Percentiles rank a stretch among this genome's conserved stretches.
Conservation (phyloP, 2,113 vertebrate genomes). For the Albula glossodonta region DNA sequence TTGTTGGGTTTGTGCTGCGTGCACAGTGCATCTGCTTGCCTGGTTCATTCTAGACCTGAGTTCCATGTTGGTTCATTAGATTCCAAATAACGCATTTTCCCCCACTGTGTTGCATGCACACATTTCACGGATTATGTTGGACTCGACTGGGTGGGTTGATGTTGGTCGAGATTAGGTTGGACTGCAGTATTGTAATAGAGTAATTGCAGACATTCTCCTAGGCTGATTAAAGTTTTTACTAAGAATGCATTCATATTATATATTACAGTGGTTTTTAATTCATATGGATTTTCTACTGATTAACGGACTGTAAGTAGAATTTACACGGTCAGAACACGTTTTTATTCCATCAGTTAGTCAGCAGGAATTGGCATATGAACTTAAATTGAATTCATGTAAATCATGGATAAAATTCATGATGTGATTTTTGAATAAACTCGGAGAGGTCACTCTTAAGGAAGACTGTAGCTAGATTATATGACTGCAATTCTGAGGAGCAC, state of each 20-base stretch:
- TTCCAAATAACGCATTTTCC: not conserved
- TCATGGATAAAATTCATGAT: not conserved
- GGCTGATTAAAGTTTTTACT: not conserved
- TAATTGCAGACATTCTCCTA: not conserved
- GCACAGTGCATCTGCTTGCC: constrained; percentile 23
- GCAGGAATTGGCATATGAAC: not conserved
- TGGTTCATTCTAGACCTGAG: not conserved
- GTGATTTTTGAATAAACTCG: not conserved
- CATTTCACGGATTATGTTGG: not conserved
- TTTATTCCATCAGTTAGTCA: not conserved
- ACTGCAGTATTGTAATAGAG: not conserved
- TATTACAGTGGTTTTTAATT: not conserved
- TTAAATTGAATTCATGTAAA: not conserved
- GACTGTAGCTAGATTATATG: not conserved
- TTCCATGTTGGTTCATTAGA: not conserved
- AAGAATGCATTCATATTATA: not conserved
- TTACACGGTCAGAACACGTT: not conserved
- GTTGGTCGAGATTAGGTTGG: not conserved
- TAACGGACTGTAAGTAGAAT: not conserved
- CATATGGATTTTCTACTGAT: not conserved
- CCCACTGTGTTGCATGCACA: constrained; percentile 10
- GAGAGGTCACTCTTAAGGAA: not conserved
- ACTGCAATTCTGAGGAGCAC: too few species aligned
- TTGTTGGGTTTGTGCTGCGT: not conserved
- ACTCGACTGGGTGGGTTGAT: not conserved